Evolutionary conservation across 2,797 vertebrate species (phyloP).

Genomic region (Manis pentadactyla): DNA sequence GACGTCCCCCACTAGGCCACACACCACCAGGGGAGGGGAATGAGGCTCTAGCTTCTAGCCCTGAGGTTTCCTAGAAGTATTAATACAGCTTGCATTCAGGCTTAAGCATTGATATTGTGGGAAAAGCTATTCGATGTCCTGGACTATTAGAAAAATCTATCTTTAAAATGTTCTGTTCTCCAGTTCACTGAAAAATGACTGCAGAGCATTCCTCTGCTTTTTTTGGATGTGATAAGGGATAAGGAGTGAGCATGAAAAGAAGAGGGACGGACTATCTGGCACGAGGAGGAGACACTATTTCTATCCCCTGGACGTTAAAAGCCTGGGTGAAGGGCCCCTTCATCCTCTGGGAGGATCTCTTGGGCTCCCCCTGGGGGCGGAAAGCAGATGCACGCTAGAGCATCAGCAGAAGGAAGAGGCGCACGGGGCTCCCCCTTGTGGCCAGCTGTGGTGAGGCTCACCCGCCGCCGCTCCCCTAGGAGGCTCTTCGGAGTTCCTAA

Average conservation of each 20-base stretch:
- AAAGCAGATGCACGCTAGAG: accelerated
- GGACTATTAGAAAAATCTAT: not conserved
- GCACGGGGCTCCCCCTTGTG: constrained; percentile 77
- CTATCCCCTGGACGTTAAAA: not conserved
- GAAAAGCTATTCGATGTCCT: not conserved
- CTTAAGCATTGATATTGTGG: not conserved
- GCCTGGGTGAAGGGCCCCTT: not conserved
- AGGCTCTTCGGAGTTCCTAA: not conserved
- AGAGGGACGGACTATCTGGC: not conserved
- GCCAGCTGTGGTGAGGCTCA: not conserved
- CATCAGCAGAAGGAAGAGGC: not conserved
- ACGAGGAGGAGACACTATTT: accelerated
- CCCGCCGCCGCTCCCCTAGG: too few relatives aligned
- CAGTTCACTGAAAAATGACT: not conserved
- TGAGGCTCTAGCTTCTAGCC: not conserved
- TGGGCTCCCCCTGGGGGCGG: not conserved
- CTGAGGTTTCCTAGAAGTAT: not conserved
- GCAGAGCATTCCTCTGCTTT: not conserved
- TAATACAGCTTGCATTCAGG: not conserved
- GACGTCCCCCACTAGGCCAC: not conserved
- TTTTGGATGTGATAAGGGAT: not conserved
- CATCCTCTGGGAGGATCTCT: not conserved
- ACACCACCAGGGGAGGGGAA: not conserved
- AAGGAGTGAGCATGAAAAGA: not conserved
- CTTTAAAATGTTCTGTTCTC: constrained; percentile 18